Evolutionary conservation across 2,888 invertebrate genomes (phyloP).

Genomic region (Athrips mouffetella): DNA sequence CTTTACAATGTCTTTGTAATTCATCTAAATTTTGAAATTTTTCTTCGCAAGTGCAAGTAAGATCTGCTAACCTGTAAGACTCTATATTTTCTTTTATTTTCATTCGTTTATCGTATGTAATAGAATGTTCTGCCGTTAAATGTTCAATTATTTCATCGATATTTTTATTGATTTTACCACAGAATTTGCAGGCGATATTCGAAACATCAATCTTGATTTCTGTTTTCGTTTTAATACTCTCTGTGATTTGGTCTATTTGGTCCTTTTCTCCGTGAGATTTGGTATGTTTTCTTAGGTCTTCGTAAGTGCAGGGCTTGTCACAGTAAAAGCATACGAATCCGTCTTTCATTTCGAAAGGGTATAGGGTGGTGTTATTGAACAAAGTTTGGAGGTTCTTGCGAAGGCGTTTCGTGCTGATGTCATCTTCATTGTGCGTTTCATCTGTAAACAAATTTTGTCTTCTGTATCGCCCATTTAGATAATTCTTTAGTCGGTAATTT

Average conservation of each 20-base stretch:
- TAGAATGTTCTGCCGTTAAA: constrained; percentile 10
- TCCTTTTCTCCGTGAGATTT: too few species aligned
- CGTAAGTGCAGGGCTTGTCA: constrained; percentile 29
- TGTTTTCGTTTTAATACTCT: constrained; percentile 24
- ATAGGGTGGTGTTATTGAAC: constrained; percentile 40
- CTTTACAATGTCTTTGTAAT: constrained; percentile 8
- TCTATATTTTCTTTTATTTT: constrained; percentile 3
- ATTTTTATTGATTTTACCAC: constrained; percentile 18
- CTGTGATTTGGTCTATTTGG: too few species aligned
- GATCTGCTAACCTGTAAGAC: constrained; percentile 18
- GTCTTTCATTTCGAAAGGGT: constrained; percentile 43
- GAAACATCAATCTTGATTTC: constrained; percentile 41
- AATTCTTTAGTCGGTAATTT: too few species aligned
- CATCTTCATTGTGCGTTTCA: constrained; percentile 29
- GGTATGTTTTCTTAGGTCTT: constrained; percentile 36
- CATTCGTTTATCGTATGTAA: constrained; percentile 12
- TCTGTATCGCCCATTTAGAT: constrained; percentile 28
- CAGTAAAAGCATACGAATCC: constrained; percentile 44
- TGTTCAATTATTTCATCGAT: constrained; percentile 11
- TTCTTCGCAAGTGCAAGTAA: constrained; percentile 22
- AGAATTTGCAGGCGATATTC: constrained; percentile 35
- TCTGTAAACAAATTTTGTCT: constrained; percentile 42
- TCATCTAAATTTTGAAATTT: constrained; percentile 10
- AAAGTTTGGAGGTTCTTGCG: constrained; percentile 38
- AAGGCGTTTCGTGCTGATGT: constrained; percentile 12